Evolutionary conservation across 2,113 vertebrate genomes (phyloP), one percentile per base, ranked within the genome.

Genomic region (Microcebus tavaratra): DNA sequence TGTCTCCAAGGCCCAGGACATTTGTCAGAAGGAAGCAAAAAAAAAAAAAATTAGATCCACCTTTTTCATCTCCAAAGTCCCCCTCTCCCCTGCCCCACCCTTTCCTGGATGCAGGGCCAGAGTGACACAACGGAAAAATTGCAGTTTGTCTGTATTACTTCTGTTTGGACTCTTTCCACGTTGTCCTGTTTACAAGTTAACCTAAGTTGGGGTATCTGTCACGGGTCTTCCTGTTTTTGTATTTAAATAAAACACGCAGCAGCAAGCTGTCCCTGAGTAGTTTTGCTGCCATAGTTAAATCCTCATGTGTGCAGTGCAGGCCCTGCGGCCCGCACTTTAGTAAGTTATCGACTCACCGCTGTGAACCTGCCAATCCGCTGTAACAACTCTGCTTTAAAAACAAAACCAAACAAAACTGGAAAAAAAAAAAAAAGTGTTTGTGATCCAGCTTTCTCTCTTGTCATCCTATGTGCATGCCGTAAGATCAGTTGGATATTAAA

Each of bases 391-490:
- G 99, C 99, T 99, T 99, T 99, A 45, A 99, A 99, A 76, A 98
- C 98, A 94, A 99, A 99, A 99, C 96, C 96, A 97, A 81, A 98
- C 97, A 97, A 98, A 97, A 98, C 85, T 79, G 93, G 8, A 68
- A 88, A 87, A 95, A 96, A 97, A 93, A 98, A 98, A 94, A 98
- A 99, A 99, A 99, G 99, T 99, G 99, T 99, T 99, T 99, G 99
- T 99, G 99, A 98, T 98, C 98, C 99, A 98, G 99, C 99, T 99
- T 99, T 99, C 99, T 99, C 99, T 99, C 99, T 99, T 99, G 98
- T 99, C 99, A 99, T 99, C 99, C 99, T 99, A 99, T 99, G 99
- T 99, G 99, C 99, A 99, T 99, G 99, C 99, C 99, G 98, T 99
- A 99, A 99, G 99, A 99, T 99, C 99, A 99, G 99, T 99, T 99